Evolutionary conservation across 2,888 invertebrate species (phyloP).

Genomic region (Nomada flava): DNA sequence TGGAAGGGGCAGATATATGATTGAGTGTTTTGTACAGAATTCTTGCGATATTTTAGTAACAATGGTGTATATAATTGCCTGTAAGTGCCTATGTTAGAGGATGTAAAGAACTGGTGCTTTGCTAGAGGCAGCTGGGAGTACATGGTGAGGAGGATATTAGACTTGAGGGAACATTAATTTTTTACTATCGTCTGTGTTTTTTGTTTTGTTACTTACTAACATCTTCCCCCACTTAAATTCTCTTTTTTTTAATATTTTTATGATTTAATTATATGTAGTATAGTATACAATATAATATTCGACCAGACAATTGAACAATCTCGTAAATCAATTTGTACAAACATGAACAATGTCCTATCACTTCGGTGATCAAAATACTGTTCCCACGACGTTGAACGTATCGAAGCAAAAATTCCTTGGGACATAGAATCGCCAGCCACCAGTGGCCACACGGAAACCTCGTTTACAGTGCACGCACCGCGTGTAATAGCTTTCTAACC

Average conservation of each 20-base stretch:
- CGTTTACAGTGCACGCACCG: conserved; percentile 35
- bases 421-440: conserved; percentile 9
- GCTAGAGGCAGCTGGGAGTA: too few relatives aligned
- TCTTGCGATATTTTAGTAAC: too few relatives aligned
- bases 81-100: not conserved
- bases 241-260: too few relatives aligned
- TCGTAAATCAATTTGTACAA: not conserved
- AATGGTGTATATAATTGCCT: not conserved
- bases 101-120: not conserved
- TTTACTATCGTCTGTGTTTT: too few relatives aligned
- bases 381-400: conserved; percentile 12
- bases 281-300: too few relatives aligned
- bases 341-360: not conserved
- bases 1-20: too few relatives aligned
- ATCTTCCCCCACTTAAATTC: too few relatives aligned
- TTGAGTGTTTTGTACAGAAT: too few relatives aligned
- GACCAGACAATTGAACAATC: not conserved
- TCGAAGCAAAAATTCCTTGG: conserved; percentile 8
- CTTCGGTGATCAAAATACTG: not conserved
- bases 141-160: too few relatives aligned
- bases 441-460: conserved; percentile 19
- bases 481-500: conserved; percentile 68
- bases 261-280: too few relatives aligned
- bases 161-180: too few relatives aligned
- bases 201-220: too few relatives aligned